Evolutionary conservation across 1,140 invertebrate species (phyloP), one percentile per base, ranked within the genome.

Genomic region (Belonocnema kinseyi): DNA sequence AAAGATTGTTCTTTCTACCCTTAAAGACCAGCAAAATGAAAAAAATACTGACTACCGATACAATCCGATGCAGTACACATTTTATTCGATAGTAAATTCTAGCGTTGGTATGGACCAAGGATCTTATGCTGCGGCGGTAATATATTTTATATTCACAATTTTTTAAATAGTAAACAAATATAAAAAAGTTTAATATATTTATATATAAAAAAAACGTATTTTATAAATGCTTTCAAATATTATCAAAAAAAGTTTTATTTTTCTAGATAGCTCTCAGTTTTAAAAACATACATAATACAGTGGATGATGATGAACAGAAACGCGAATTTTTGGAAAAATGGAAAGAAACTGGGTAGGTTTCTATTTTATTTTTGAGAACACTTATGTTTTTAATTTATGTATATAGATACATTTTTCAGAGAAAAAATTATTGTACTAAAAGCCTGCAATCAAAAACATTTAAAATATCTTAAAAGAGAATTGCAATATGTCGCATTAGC

Each of bases 61-160:
- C 40, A 46, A 46, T 46, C 21, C 72, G 6, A 19, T 53, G n/a
- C 70, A 82, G 70, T 88, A 84, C 61, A 26, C 81, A 3, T 85
- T 89, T 76, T 89, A 87, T 75, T 83, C 80, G 8, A 79, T 88
- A 61, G 73, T 88, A 17, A 89, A 89, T 77, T 84, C 80, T 19
- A 77, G 77, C 1, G 52, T 79, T 54, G 19, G 33, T 33, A 80
- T 80, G 77, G 73, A 85, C 66, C 75, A 52, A 75, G 84, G 82
- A 66, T 61, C 73, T 33, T 54, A 81, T 26, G 79, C 82, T 14
- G 75, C 74, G 61, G 40, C 61, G 66, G 75, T 79, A 21, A 77
- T 58, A 46, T 77, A 19, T 56, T 21, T 71, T 26, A 50, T 50
- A 5, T 19, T 19, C 46, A 46, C 70, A 50, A 46, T 76, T 76